Evolutionary conservation across 2,113 vertebrate species (phyloP).

Genomic region (Dolichallabes microphthalmus): DNA sequence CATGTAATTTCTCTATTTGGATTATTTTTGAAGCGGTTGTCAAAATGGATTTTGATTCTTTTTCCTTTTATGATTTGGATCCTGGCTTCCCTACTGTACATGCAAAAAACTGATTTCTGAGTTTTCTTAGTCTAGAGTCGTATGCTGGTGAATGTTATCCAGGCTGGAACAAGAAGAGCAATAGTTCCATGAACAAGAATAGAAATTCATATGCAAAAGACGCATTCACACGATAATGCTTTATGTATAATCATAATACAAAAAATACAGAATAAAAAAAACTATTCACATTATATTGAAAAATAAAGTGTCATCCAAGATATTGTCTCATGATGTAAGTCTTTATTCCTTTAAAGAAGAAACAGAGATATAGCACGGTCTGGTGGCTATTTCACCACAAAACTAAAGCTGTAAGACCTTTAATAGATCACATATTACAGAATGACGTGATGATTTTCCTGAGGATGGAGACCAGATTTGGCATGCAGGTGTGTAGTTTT

Average conservation of each 20-base stretch:
- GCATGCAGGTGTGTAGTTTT: neutral
- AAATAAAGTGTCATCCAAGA: neutral
- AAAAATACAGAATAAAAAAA: neutral
- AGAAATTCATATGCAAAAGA: neutral
- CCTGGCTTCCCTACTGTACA: neutral
- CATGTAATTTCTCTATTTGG: constrained; percentile 30
- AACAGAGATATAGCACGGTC: neutral
- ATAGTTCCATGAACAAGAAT: neutral
- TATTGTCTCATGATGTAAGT: neutral
- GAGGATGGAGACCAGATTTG: neutral
- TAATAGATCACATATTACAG: neutral
- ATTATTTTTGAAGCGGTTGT: constrained; percentile 12
- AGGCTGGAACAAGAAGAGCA: neutral
- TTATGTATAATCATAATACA: neutral
- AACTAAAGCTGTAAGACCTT: neutral
- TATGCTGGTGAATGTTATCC: neutral
- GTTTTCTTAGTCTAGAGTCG: neutral
- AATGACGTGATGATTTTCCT: neutral
- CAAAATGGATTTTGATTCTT: constrained; percentile 24
- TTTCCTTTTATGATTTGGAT: neutral
- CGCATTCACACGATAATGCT: neutral
- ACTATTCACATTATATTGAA: neutral
- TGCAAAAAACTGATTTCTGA: neutral
- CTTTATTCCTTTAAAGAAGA: neutral
- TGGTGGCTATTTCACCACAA: neutral